Evolutionary conservation across 2,797 vertebrate species (phyloP).

Genomic region (Hyperoplus immaculatus): DNA sequence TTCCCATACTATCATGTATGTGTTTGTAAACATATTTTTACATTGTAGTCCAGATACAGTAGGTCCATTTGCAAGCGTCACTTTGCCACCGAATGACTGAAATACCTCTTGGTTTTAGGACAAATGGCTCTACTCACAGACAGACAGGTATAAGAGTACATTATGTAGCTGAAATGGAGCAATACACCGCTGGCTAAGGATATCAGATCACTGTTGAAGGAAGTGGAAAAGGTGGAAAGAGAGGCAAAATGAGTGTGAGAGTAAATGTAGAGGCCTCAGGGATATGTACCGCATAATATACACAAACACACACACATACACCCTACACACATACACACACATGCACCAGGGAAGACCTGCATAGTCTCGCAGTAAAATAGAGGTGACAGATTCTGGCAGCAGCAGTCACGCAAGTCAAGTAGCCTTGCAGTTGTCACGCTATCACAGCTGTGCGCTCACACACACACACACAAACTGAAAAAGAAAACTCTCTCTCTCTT

Average conservation of each 20-base stretch:
- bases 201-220: conserved; percentile 61
- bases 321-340: conserved; percentile 38
- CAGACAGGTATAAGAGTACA: conserved; percentile 12
- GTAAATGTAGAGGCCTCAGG: conserved; percentile 56
- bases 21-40: background rate
- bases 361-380: conserved; percentile 81
- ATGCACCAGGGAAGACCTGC: conserved; percentile 77
- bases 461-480: conserved; percentile 22
- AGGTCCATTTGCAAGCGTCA: too few species aligned
- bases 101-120: background rate
- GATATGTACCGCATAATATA: conserved; percentile 34
- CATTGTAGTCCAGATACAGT: too few species aligned
- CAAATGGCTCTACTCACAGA: background rate
- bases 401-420: conserved; percentile 79
- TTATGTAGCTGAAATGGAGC: conserved; percentile 5
- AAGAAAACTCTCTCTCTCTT: conserved; percentile 23
- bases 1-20: conserved; percentile 11
- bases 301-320: conserved; percentile 35
- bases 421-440: conserved; percentile 80
- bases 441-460: conserved; percentile 68
- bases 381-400: conserved; percentile 84
- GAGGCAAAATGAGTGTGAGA: conserved; percentile 37
- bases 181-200: conserved; percentile 20
- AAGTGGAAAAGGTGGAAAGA: conserved; percentile 26
- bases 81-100: conserved; percentile 14